Conservation (phyloP, 2,888 invertebrate genomes). For the Thelaira solivaga region DNA sequence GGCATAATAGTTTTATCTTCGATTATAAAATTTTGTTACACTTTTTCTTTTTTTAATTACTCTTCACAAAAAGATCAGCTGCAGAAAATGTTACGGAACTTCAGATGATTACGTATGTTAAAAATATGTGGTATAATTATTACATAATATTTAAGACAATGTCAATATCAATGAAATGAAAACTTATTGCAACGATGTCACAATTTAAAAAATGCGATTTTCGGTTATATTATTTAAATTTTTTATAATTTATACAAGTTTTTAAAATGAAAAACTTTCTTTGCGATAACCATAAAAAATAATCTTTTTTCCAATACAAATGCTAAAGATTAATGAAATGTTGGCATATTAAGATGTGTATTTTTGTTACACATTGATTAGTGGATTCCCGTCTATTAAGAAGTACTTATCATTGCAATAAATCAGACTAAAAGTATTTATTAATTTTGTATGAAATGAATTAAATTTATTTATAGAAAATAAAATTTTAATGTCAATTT, state of each 20-base stretch:
- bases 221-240: too few species aligned
- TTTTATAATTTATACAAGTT: neutral
- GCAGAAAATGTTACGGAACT: too few species aligned
- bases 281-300: neutral
- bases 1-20: neutral
- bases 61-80: neutral
- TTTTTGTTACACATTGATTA: neutral
- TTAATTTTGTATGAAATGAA: neutral
- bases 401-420: slow-evolving; percentile 25
- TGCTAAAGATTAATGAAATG: neutral
- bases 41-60: neutral
- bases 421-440: neutral
- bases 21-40: neutral
- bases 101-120: too few species aligned
- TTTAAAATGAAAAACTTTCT: neutral
- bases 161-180: too few species aligned
- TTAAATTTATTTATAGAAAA: neutral
- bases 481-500: neutral
- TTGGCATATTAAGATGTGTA: neutral
- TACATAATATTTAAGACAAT: too few species aligned
- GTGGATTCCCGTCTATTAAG: slow-evolving; percentile 11
- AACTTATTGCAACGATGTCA: too few species aligned
- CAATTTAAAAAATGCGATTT: too few species aligned
- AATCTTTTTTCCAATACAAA: neutral
- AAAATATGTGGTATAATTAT: too few species aligned